A percentile compares a stretch with the other conserved stretches of the same genome.
phyloP scores from a whole-genome alignment of 1,140 invertebrate species.

The Atta cephalotes region DNA sequence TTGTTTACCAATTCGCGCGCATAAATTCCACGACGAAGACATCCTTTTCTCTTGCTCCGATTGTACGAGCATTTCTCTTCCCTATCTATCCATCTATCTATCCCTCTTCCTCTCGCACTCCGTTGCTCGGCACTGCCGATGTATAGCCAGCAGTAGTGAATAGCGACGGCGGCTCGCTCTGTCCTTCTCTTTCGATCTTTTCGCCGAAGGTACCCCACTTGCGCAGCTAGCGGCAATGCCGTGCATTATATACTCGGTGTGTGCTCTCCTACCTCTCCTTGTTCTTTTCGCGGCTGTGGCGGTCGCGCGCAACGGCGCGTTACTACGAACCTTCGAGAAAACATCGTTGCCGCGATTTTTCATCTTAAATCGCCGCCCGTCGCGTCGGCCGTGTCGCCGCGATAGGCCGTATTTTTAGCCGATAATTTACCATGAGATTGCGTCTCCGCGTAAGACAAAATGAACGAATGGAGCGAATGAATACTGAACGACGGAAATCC shows the following conservation, averaged over 20 bases:
- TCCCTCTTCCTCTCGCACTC: neutral
- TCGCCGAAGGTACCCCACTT: slow-evolving; percentile 71
- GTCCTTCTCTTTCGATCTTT: slow-evolving; percentile 60
- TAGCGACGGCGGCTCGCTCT: slow-evolving; percentile 20
- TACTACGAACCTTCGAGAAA: slow-evolving; percentile 82
- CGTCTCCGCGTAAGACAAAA: slow-evolving; percentile 47
- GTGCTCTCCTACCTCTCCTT: slow-evolving; percentile 71
- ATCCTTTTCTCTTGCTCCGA: slow-evolving; percentile 62
- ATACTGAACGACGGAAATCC: slow-evolving; percentile 37
- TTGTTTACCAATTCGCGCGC: slow-evolving; percentile 77
- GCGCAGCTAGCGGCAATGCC: slow-evolving; percentile 72
- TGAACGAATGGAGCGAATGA: slow-evolving; percentile 7
- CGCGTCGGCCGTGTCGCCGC: neutral
- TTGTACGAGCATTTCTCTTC: slow-evolving; percentile 38
- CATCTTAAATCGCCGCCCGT: slow-evolving; percentile 67
- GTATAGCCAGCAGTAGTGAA: no score
- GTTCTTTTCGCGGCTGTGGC: slow-evolving; percentile 70
- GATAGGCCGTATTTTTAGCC: slow-evolving; percentile 71
- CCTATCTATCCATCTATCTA: neutral
- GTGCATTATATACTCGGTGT: slow-evolving; percentile 73
- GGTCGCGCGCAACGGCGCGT: slow-evolving; percentile 56
- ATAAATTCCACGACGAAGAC: slow-evolving; percentile 72
- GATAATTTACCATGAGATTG: slow-evolving; percentile 63
- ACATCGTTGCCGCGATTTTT: slow-evolving; percentile 77
- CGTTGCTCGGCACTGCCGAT: neutral